phyloP scores from a whole-genome alignment of 1,140 invertebrate species.

The Drosophila suzukii region DNA sequence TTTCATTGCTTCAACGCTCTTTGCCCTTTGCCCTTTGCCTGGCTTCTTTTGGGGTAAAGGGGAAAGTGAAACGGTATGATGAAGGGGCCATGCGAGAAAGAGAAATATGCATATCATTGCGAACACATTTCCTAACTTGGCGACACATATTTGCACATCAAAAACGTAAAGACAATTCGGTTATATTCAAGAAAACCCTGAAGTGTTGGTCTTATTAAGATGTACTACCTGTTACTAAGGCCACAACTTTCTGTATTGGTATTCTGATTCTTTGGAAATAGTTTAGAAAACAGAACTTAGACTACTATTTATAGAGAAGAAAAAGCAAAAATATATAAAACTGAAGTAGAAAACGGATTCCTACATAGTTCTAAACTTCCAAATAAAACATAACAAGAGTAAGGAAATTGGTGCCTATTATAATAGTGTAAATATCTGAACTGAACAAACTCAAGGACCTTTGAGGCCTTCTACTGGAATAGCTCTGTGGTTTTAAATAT shows the following conservation, averaged over 20 bases:
- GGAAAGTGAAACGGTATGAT: constrained; percentile 11
- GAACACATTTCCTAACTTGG: constrained; percentile 24
- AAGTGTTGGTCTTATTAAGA: neutral
- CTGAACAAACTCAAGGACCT: no score
- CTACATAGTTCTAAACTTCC: no score
- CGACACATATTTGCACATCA: constrained; percentile 44
- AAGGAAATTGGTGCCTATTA: no score
- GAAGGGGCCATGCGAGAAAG: constrained; percentile 24
- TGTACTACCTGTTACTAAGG: neutral
- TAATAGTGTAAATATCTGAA: no score
- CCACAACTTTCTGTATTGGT: neutral
- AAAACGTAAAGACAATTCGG: constrained; percentile 3
- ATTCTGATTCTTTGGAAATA: neutral
- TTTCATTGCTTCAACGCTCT: constrained; percentile 77
- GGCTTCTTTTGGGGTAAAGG: neutral
- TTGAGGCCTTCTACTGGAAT: no score
- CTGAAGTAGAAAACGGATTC: no score
- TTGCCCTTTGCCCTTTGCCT: constrained; percentile 57
- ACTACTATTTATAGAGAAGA: no score
- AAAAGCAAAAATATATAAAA: no score
- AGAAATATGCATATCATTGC: constrained; percentile 36
- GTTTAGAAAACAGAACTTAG: no score
- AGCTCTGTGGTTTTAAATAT: no score
- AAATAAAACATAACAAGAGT: no score
- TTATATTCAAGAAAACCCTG: constrained; percentile 3